Percentiles rank a stretch among this genome's conserved stretches.
phyloP scores from a whole-genome alignment of 2,888 invertebrate species.

The Charanyca ferruginea region DNA sequence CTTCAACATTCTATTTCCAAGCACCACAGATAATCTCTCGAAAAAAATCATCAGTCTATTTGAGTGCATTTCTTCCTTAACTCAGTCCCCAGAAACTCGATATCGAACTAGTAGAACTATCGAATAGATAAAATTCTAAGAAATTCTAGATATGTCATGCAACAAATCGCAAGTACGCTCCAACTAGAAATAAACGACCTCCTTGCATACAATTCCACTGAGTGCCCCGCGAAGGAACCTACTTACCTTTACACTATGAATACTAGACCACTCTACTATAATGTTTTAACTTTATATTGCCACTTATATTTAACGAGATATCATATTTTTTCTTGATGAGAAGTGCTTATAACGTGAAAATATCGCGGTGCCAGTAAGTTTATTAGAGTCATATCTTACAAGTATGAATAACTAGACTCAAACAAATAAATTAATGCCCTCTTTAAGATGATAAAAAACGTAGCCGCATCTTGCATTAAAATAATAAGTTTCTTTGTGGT shows the following conservation, averaged over 20 bases:
- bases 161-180: conserved; percentile 13
- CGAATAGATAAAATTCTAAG: neutral
- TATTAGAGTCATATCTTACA: conserved; percentile 40
- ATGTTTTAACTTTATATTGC: conserved; percentile 57
- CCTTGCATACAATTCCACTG: conserved; percentile 57
- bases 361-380: conserved; percentile 39
- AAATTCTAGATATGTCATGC: neutral
- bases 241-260: conserved; percentile 25
- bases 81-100: too few relatives aligned
- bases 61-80: too few relatives aligned
- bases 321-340: conserved; percentile 63
- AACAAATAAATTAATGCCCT: conserved; percentile 34
- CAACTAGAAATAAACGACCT: conserved; percentile 27
- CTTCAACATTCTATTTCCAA: too few relatives aligned
- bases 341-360: conserved; percentile 41
- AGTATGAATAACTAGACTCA: conserved; percentile 20
- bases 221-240: conserved; percentile 45
- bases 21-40: too few relatives aligned
- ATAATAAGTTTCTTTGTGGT: conserved; percentile 8
- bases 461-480: conserved; percentile 12
- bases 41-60: too few relatives aligned
- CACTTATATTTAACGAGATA: conserved; percentile 61
- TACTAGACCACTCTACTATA: conserved; percentile 47
- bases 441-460: conserved; percentile 8
- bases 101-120: too few relatives aligned